A percentile compares a stretch with the other conserved stretches of the same genome.
Conservation (phyloP, 2,113 vertebrate species). For the rabbit (Oryctolagus cuniculus) region mOryCun1.1 NC_091434.1:51197001-51197500, state of each 20-base stretch:
- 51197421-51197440: no score
- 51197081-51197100: not conserved
- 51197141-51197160: not conserved
- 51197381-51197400: no score
- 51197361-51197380: no score
- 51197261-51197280: not conserved
- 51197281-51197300: not conserved
- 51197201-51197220: not conserved
- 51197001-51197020: not conserved
- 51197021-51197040: not conserved
- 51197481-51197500: no score
- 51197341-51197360: not conserved
- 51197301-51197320: not conserved
- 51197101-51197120: conserved; percentile 18
- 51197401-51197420: no score
- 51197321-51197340: conserved; percentile 1
- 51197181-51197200: not conserved
- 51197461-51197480: no score
- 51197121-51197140: not conserved
- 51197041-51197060: not conserved
- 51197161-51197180: not conserved
- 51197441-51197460: no score
- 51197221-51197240: not conserved
- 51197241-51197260: not conserved
- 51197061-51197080: not conserved